These are phyloP conservation scores for Siniperca undulata DNA, from an alignment of 2,797 vertebrate species.

Conservation along the genomic window DNA sequence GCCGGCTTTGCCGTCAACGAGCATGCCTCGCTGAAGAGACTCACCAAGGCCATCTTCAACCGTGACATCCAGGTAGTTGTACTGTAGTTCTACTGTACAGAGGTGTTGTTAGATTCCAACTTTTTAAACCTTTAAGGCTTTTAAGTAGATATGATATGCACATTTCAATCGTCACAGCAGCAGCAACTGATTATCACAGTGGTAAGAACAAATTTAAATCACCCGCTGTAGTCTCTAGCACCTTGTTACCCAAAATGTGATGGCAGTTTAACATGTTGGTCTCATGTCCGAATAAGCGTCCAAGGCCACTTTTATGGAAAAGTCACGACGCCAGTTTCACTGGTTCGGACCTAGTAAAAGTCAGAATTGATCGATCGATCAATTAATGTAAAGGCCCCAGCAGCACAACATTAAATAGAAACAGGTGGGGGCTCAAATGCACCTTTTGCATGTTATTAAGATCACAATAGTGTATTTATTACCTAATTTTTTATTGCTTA, in stretches of 20 bases:
- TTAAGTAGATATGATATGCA: background rate
- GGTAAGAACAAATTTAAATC: background rate
- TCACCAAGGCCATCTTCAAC: constrained; percentile 90
- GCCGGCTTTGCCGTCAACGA: constrained; percentile 83
- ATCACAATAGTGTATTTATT: background rate
- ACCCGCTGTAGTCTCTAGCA: background rate
- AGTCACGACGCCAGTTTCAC: background rate
- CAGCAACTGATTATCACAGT: background rate
- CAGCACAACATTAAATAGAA: too few species aligned
- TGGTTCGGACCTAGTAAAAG: too few species aligned
- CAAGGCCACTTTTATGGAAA: background rate
- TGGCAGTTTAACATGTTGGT: background rate
- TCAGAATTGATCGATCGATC: too few species aligned
- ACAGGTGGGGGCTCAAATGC: background rate
- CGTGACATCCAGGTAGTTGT: constrained; percentile 91
- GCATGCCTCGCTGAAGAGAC: constrained; percentile 88
- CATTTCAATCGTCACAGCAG: background rate
- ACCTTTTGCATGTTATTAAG: background rate
- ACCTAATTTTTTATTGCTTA: too few species aligned
- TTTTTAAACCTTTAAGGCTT: background rate
- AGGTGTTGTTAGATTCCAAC: too few species aligned
- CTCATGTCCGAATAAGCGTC: background rate
- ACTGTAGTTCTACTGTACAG: too few species aligned
- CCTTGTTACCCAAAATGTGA: background rate
- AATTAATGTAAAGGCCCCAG: too few species aligned